Evolutionary conservation across 2,888 invertebrate species (phyloP).

Genomic region (Atherix ibis): DNA sequence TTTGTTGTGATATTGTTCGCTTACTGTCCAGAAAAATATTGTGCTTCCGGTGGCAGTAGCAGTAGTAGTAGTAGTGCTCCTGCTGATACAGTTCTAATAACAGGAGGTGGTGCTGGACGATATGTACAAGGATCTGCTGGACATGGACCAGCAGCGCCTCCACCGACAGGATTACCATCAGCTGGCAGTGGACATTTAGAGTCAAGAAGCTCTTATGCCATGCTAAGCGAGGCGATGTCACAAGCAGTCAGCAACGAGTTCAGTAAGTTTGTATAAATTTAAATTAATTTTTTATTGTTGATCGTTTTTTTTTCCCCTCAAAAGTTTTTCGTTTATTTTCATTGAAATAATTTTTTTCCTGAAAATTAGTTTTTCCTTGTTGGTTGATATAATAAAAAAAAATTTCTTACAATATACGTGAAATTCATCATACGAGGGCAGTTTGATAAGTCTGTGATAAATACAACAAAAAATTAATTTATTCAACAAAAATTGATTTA

Average conservation of each 20-base stretch:
- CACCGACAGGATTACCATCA: slow-evolving; percentile 15
- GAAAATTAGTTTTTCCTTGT: too few species aligned
- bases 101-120: slow-evolving; percentile 11
- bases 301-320: not conserved
- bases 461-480: too few species aligned
- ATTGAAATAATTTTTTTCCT: not conserved
- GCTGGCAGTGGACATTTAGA: slow-evolving; percentile 20
- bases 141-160: not conserved
- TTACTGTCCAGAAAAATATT: slow-evolving; percentile 8
- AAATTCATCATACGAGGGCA: too few species aligned
- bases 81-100: slow-evolving; percentile 16
- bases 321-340: not conserved
- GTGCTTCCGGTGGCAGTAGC: slow-evolving; percentile 18
- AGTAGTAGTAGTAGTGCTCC: slow-evolving; percentile 19
- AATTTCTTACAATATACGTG: too few species aligned
- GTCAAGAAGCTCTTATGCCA: slow-evolving; percentile 32
- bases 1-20: not conserved
- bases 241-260: slow-evolving; percentile 42
- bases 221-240: slow-evolving; percentile 40
- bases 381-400: too few species aligned
- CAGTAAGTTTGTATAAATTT: slow-evolving; percentile 38
- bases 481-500: too few species aligned
- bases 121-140: slow-evolving; percentile 11
- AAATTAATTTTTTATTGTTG: slow-evolving; percentile 3
- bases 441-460: too few species aligned